Base-by-base conservation (phyloP, 23 tunicate genomes). In the Phallusia fumigata region DNA sequence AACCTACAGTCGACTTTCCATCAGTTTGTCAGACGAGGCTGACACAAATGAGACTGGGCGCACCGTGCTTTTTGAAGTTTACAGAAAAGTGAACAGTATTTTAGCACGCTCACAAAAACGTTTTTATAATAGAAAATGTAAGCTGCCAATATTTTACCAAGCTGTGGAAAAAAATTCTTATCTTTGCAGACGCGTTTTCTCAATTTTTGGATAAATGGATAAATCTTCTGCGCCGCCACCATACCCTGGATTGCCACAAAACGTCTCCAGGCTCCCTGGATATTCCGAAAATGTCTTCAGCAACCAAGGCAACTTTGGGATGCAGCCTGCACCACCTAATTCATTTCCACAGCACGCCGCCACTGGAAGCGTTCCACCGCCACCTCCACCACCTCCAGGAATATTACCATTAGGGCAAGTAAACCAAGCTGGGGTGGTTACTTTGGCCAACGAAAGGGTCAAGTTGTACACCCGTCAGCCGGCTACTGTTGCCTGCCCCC, bases 401-500 rank as follows among this genome's bases (percentile, higher is more conserved):
- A 21, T 21, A 21, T 22, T 22, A 22, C 69, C 69, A 6, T 10
- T 40, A 10, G 47, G 47, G 10, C 47, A 40, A 10, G 8, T 3
- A 10, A 40, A 40, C 10, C 47, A 5, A 40, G 15, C 69, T 21
- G 69, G 69, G 13, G 16, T 24, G 5, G 69, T 58, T 5, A 58
- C 13, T 1, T 6, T 58, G 28, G 1, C 69, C 3, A 58, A 58
- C 69, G 28, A 58, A 58, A 22, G 28, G 28, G 69, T 58, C 15
- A 24, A 21, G 69, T 24, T 58, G 69, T 58, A 58, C 16, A 58
- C 69, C 3, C 69, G 69, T 24, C 28, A 21, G 15, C 53, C 53
- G 11, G 53, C 72, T 28, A 32, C 36, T 11, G 80, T 74, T 10
- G 47, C 80, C 30, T 83, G 86, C 32, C 86, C 79, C 22, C 44